phyloP scores from a whole-genome alignment of 2,797 vertebrate genomes.

The Taenioides sp. region DNA sequence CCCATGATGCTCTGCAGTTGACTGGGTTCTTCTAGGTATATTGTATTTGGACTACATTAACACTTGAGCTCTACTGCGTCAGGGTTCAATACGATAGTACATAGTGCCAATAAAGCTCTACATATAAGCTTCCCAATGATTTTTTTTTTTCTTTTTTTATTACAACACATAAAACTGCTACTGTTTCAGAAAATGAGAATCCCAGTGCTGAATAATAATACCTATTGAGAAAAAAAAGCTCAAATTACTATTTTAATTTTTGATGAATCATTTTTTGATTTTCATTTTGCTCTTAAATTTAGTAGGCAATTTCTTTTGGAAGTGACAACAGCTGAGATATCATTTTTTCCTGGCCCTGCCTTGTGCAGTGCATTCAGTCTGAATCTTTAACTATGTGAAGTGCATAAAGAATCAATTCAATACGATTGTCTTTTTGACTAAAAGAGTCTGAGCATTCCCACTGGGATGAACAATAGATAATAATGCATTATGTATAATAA shows the following conservation, averaged over 20 bases:
- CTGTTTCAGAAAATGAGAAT: too few species aligned
- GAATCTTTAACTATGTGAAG: background rate
- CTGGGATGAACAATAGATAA: background rate
- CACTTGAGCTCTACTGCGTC: constrained; percentile 2
- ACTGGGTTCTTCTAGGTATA: constrained; percentile 16
- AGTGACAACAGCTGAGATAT: too few species aligned
- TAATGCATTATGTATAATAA: background rate
- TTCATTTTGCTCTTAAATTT: too few species aligned
- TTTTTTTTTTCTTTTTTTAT: too few species aligned
- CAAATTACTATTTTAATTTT: too few species aligned
- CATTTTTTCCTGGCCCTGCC: background rate
- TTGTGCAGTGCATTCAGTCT: background rate
- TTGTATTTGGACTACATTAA: constrained; percentile 30
- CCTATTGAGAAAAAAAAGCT: too few species aligned
- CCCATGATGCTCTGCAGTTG: constrained; percentile 19
- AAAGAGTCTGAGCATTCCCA: background rate
- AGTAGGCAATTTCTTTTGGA: too few species aligned
- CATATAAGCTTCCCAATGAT: too few species aligned
- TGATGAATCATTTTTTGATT: too few species aligned
- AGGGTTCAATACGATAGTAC: background rate
- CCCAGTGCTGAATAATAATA: too few species aligned
- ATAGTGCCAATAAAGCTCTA: too few species aligned
- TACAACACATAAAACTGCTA: too few species aligned
- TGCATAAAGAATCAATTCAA: background rate
- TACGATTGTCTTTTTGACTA: background rate